phyloP scores from a whole-genome alignment of 2,113 vertebrate species.

The Leptobrachium ailaonicum region DNA sequence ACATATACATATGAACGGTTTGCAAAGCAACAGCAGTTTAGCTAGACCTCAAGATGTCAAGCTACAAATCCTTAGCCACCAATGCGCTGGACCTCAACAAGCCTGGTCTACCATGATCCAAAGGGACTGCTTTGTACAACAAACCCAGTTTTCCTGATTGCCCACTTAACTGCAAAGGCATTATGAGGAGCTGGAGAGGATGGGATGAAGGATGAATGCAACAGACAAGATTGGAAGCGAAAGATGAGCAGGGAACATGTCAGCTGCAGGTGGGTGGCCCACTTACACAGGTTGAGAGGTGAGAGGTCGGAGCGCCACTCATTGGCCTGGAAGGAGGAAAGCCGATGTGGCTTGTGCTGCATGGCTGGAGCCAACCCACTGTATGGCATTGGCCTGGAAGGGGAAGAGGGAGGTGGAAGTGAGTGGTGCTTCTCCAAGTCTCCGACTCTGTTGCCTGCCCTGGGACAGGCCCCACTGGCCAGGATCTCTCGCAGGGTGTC shows the following conservation, averaged over 20 bases:
- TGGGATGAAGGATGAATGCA: conserved; percentile 28
- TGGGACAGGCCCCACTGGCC: conserved; percentile 39
- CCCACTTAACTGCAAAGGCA: neutral
- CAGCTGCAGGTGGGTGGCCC: conserved; percentile 17
- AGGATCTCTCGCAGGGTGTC: conserved; percentile 86
- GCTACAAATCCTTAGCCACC: no score
- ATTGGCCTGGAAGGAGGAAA: conserved; percentile 54
- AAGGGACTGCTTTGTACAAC: no score
- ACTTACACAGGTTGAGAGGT: conserved; percentile 69
- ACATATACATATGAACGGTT: no score
- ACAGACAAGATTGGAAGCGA: conserved; percentile 37
- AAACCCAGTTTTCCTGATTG: neutral
- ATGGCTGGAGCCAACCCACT: conserved; percentile 42
- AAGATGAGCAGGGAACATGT: conserved; percentile 30
- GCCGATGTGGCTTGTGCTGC: conserved; percentile 49
- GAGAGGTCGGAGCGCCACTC: conserved; percentile 65
- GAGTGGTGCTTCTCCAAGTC: conserved; percentile 49
- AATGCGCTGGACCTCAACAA: no score
- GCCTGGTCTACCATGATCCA: no score
- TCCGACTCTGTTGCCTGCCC: conserved; percentile 40
- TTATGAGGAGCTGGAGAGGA: neutral
- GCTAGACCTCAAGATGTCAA: no score
- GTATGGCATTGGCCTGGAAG: conserved; percentile 31
- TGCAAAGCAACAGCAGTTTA: no score
- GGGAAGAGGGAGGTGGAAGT: conserved; percentile 42